These are phyloP conservation scores for Pampusana beccarii DNA, from an alignment of 2,113 vertebrate genomes.

Conservation along the genomic window DNA sequence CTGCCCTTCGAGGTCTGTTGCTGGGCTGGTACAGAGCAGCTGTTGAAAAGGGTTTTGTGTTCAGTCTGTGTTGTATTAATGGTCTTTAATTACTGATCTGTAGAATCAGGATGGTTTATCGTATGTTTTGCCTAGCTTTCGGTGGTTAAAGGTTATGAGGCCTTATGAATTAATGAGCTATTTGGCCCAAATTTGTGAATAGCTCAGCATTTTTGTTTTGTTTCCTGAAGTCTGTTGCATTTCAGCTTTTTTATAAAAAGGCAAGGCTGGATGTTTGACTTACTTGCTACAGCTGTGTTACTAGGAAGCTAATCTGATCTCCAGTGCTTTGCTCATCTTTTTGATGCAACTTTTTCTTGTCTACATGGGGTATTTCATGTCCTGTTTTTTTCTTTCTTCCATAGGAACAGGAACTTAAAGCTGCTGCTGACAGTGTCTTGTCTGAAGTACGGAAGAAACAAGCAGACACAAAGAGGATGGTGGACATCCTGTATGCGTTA, in stretches of 20 bases:
- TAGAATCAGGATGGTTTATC: fast-evolving
- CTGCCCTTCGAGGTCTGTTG: background rate
- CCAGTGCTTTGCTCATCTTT: background rate
- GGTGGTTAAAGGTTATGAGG: background rate
- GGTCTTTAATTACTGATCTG: background rate
- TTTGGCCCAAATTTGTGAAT: background rate
- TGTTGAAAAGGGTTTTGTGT: background rate
- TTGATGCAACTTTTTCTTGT: background rate
- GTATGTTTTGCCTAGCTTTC: background rate
- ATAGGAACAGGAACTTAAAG: conserved; percentile 91
- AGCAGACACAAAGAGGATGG: conserved; percentile 90
- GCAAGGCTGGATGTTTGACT: background rate
- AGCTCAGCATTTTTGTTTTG: background rate
- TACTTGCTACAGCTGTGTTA: too few relatives aligned
- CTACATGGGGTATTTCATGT: fast-evolving
- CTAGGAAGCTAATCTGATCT: background rate
- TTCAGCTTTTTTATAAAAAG: background rate
- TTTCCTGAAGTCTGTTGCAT: background rate
- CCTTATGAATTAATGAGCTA: background rate
- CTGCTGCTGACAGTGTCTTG: conserved; percentile 89
- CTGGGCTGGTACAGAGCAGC: background rate
- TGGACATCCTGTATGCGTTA: conserved; percentile 85
- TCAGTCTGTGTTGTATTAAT: background rate
- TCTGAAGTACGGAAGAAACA: conserved; percentile 96
- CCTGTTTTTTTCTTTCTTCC: background rate